These are phyloP conservation scores for Chrysocyon brachyurus DNA, from an alignment of 2,797 vertebrate genomes.

Conservation along the genomic window DNA sequence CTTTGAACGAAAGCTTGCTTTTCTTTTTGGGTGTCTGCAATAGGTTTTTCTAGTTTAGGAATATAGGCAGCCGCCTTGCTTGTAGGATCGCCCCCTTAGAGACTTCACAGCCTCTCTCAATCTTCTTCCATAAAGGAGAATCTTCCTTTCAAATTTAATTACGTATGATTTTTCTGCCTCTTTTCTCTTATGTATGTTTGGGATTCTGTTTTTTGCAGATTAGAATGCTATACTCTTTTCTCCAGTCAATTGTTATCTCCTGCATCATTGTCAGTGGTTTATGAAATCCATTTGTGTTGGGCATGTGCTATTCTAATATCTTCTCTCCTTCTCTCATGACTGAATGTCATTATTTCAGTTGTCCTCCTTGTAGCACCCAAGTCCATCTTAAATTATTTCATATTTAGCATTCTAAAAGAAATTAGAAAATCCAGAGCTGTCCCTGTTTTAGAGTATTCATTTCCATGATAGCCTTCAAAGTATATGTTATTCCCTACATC, in stretches of 20 bases:
- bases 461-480: neutral
- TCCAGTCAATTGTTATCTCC: neutral
- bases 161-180: neutral
- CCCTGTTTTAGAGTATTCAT: conserved; percentile 4
- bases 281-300: conserved; percentile 7
- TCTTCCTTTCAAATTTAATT: conserved; percentile 30
- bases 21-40: conserved; percentile 16
- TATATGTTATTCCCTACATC: neutral
- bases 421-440: neutral
- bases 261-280: neutral
- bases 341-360: conserved; percentile 1
- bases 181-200: conserved; percentile 1
- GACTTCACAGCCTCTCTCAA: neutral
- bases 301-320: neutral
- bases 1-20: conserved; percentile 16
- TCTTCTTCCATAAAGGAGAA: conserved; percentile 11
- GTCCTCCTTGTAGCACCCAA: neutral
- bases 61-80: neutral
- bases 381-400: neutral
- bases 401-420: conserved; percentile 10
- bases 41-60: neutral
- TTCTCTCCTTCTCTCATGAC: neutral
- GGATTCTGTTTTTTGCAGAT: neutral
- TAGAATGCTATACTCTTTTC: neutral
- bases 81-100: neutral